Evolutionary conservation across 30 jellyfish, hydroid and myxozoan species (phyloP), one percentile per base, ranked within the genome.

Genomic region (Calvadosia cruxmelitensis): DNA sequence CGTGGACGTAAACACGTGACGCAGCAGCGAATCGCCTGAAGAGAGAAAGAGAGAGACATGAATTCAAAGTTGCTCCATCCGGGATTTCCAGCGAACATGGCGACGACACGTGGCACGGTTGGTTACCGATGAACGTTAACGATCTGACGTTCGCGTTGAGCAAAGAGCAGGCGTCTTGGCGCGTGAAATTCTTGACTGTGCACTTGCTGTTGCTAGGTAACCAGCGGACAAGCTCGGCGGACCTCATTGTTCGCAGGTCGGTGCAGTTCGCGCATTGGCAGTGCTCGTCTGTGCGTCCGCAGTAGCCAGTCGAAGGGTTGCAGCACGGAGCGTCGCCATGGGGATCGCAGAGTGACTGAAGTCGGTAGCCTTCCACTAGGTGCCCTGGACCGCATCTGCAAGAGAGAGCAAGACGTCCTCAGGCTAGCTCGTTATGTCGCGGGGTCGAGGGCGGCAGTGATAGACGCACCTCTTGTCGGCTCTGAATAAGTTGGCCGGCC

Each of bases 181-280:
- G 67, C 23, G 79, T 31, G 71, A 73, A 64, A 34, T 80, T 50
- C 28, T 73, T 72, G 12, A 87, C 20, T 48, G 61, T 29, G 51
- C 96, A 87, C 33, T 68, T 75, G 33, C 49, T 64, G 33, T 69
- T 48, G 20, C 34, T 50, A 13, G 94, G 80, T 51, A 31, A 61
- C 96, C 96, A 87, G 13, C 69, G 77, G 1, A 57, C 74, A 1
- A 87, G 80, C 35, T 87, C 96, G 0, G 96, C 93, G 0, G 96
- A 69, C 31, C 34, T 74, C 71, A 72, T 53, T 25, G 64, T 75
- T 32, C 96, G 51, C 15, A 76, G 75, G 64, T 87, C 93, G 1
- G 94, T 80, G 77, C 96, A 87, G 5, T 70, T 68, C 31, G 51
- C 66, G 53, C 96, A 87, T 26, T 74, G 52, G 64, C 96, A 87